Conservation (phyloP, 2,888 invertebrate genomes). For the Carpatolechia fugitivella region DNA sequence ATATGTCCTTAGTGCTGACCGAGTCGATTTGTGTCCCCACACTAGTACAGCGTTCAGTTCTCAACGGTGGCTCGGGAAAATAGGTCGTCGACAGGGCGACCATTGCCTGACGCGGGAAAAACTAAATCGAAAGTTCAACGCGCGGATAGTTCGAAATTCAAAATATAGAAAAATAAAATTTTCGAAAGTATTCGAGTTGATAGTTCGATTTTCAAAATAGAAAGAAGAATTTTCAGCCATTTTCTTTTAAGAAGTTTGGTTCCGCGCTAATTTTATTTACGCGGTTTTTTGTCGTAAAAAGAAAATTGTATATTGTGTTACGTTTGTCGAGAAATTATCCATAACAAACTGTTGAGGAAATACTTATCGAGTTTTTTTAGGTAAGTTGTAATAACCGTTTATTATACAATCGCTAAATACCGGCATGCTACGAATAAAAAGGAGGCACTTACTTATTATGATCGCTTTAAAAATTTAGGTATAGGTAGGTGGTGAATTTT, state of each 20-base stretch:
- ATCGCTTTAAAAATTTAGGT: no score
- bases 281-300: background rate
- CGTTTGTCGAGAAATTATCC: background rate
- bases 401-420: no score
- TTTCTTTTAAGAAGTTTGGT: background rate
- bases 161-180: slow-evolving; percentile 19
- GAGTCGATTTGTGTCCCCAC: slow-evolving; percentile 26
- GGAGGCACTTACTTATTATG: no score
- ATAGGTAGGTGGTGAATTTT: no score
- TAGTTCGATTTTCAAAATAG: slow-evolving; percentile 18
- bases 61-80: slow-evolving; percentile 54
- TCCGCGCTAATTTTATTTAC: background rate
- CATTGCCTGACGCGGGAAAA: slow-evolving; percentile 45
- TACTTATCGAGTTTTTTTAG: background rate
- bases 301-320: background rate
- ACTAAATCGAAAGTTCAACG: slow-evolving; percentile 42
- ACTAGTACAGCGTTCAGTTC: slow-evolving; percentile 46
- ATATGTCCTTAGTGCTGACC: slow-evolving; percentile 14
- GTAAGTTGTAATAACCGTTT: background rate
- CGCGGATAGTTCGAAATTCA: slow-evolving; percentile 35
- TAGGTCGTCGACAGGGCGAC: slow-evolving; percentile 50
- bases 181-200: slow-evolving; percentile 10
- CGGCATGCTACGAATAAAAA: no score
- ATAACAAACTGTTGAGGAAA: background rate
- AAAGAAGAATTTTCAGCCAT: slow-evolving; percentile 7